These are phyloP conservation scores for Abrostola tripartita DNA, from an alignment of 2,888 invertebrate genomes.

Conservation along the genomic window DNA sequence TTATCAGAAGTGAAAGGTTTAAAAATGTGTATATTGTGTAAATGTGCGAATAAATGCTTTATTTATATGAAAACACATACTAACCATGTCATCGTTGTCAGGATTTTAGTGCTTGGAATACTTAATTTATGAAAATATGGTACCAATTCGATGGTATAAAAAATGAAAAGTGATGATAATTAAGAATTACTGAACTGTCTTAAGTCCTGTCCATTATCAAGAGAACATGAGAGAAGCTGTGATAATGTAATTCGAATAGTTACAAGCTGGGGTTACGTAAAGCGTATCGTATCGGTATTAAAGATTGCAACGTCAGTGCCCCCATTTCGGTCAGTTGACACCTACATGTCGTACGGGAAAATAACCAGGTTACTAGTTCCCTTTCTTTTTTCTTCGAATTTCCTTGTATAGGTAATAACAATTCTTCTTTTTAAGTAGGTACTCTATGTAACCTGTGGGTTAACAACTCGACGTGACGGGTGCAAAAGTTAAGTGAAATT, in stretches of 20 bases:
- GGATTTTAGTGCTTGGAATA: too few species aligned
- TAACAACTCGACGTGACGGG: not conserved
- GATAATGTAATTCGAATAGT: constrained; percentile 6
- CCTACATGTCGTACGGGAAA: constrained; percentile 13
- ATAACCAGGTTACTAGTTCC: constrained; percentile 12
- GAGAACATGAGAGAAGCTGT: not conserved
- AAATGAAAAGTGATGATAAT: too few species aligned
- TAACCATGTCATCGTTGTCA: too few species aligned
- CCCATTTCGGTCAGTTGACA: constrained; percentile 33
- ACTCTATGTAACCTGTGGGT: not conserved
- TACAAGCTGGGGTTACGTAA: constrained; percentile 10
- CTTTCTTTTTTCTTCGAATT: constrained; percentile 10
- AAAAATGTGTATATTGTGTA: too few species aligned
- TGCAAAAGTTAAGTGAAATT: too few species aligned
- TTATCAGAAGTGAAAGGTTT: too few species aligned
- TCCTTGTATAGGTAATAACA: constrained; percentile 5
- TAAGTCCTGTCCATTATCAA: not conserved
- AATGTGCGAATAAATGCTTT: too few species aligned
- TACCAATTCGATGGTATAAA: too few species aligned
- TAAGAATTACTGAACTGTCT: not conserved
- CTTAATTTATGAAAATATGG: too few species aligned
- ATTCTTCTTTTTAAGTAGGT: constrained; percentile 9
- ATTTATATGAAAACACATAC: too few species aligned
- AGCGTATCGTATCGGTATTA: constrained; percentile 25
- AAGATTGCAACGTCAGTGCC: constrained; percentile 37